phyloP scores from a whole-genome alignment of 1,140 invertebrate genomes.

The Drosophila ogumai region DNA sequence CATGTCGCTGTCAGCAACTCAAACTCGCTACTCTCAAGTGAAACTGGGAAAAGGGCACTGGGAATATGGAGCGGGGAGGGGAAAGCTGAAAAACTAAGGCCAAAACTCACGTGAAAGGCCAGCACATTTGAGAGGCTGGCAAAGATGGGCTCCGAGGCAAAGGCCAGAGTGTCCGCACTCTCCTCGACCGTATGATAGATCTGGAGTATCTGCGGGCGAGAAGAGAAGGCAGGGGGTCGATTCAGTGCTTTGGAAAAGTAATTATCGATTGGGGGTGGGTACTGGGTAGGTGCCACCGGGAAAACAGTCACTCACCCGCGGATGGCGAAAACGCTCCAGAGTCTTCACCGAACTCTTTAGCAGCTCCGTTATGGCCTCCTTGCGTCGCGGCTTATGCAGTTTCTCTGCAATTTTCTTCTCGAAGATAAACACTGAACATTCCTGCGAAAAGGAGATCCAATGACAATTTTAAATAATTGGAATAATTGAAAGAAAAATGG shows the following conservation, averaged over 20 bases:
- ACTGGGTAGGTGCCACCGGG: not conserved
- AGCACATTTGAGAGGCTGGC: constrained; percentile 95
- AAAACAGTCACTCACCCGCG: constrained; percentile 88
- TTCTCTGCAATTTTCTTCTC: constrained; percentile 97
- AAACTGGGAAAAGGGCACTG: constrained; percentile 13
- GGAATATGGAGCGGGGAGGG: not conserved
- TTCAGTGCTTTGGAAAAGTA: constrained; percentile 30
- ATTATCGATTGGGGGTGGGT: constrained; percentile 27
- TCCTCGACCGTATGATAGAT: constrained; percentile 92
- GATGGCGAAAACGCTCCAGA: constrained; percentile 94
- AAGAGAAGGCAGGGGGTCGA: constrained; percentile 24
- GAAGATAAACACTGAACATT: constrained; percentile 97
- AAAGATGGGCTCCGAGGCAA: constrained; percentile 95
- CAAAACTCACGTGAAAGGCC: constrained; percentile 88
- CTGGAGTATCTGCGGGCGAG: constrained; percentile 86
- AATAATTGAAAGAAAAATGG: not conserved
- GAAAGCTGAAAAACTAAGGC: constrained; percentile 27
- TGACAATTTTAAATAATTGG: not conserved
- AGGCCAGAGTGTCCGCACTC: constrained; percentile 94
- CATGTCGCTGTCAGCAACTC: constrained; percentile 48
- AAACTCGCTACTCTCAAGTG: constrained; percentile 26
- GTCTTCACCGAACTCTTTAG: constrained; percentile 92
- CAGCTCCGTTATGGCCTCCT: constrained; percentile 96
- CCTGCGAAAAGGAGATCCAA: constrained; percentile 87
- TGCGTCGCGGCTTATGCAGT: constrained; percentile 96